Base-by-base conservation (phyloP, 2,888 invertebrate genomes). In the Pachliopta kotzebuea region DNA sequence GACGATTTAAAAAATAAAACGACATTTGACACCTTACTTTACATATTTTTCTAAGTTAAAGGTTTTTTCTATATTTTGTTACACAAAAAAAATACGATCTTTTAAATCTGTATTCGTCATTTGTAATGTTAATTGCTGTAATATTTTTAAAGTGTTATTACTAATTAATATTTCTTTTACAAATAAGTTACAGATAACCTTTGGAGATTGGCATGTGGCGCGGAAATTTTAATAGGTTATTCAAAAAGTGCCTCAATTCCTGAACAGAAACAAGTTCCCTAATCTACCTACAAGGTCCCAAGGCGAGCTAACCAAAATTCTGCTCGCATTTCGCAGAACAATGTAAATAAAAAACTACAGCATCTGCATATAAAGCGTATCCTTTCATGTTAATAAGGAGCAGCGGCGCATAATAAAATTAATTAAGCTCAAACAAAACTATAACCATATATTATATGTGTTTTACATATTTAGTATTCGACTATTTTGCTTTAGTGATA, bases 271-370 rank as follows among this genome's bases (percentile, higher is more conserved):
- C 59, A 21, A 59, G 59, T 59, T 59, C 58, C 56, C 62, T 65
- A 62, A 57, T 54, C 54, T 58, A 62, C 61, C 61, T 60, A 57
- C 61, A 62, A 55, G 65, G 62, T 59, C 61, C 56, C 49, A 56
- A 11, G 29, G 62, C 50, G 61, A 57, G 57, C 61, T 58, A 23
- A 57, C 65, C 65, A 26, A 66, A 66, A 66, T 55, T 61, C 17
- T 59, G 65, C 65, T 52, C 58, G 65, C 58, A 49, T 66, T 65
- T 66, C 62, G 50, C 20, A 66, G 62, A 62, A 66, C 42, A 54
- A 59, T 62, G 62, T 54, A 66, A 55, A 61, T 61, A 57, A 62
- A 65, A 66, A 55, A 26, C 24, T 21, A 52, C 29, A 21, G 57
- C 17, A 59, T 55, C 49, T 21, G 62, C 54, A 55, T 63, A 29